Evolutionary conservation across 2,797 vertebrate genomes (phyloP), one percentile per base, ranked within the genome.

Genomic region (Parauchenoglanis ngamensis): DNA sequence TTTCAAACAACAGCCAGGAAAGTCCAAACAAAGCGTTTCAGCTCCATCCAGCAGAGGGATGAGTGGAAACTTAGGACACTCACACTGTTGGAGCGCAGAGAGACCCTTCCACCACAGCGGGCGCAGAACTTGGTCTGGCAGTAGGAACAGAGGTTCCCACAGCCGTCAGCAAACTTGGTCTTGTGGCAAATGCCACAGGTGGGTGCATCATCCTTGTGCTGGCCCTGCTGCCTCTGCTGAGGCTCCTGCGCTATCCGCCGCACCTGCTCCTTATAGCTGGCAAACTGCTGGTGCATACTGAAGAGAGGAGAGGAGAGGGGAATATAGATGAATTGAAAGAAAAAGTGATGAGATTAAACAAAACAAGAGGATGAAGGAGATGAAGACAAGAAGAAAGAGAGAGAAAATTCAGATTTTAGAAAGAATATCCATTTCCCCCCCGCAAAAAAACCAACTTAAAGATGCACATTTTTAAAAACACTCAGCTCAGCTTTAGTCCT

Each of bases 71-170:
- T 19, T 17, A 54, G 28, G 11, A 52, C 6, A 96, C 97, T 97
- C 94, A 99, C 98, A 92, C 96, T 99, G 95, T 97, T 99, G 89
- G 98, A 98, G 75, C 97, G 95, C 88, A 99, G 96, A 56, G 97
- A 98, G 92, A 99, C 98, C 46, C 98, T 95, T 67, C 98, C 98
- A 67, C 98, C 98, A 21, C 98, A 99, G 88, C 98, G 97, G 82
- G 98, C 98, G 82, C 98, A 99, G 94, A 99, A 99, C 95, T 98
- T 98, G 92, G 97, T 99, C 95, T 97, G 97, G 94, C 98, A 99
- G 93, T 99, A 99, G 87, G 98, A 99, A 93, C 98, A 99, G 89
- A 98, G 95, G 94, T 98, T 97, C 90, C 98, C 98, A 11, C 98
- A 99, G 84, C 98, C 98, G 73, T 99, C 97, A 4, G 98, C 98